Evolutionary conservation across 2,888 invertebrate species (phyloP), one percentile per base, ranked within the genome.

Genomic region (Hyposoter dolosus): DNA sequence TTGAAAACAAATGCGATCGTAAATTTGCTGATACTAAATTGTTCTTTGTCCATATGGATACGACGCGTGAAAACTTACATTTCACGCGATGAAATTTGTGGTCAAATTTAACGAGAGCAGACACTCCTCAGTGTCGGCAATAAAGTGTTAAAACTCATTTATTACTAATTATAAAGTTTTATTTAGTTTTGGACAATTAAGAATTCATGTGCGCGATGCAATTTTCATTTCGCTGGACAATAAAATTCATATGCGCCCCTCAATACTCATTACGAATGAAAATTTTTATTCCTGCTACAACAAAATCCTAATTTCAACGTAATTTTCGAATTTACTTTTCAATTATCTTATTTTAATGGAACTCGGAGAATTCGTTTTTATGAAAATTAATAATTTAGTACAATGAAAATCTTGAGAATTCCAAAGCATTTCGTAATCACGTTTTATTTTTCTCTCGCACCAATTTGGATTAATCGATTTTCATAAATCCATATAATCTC

Each of bases 391-490:
- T 7, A n/a, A 7, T 40, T 40, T 4, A 40, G 40, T 4, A 40
- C 6, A 6, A 40, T 0, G 40, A 12, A 60, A 56, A 56, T 56
- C 56, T 56, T 23, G 10, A 56, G 23, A 56, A 56, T 56, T 23
- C 3, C 0, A 23, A 23, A 1, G 0, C n/a, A 10, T 23, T 60
- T 0, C 1, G 3, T 47, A 47, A 47, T 47, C 17, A 23, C 23
- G 10, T 19, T 23, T 23, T 23, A 23, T 56, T 60, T 28, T 60
- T 32, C n/a, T 47, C 63, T 32, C 10, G 40, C 32, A 77, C 32
- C 81, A 65, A 71, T 68, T 68, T 23, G 15, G 23, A 23, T 68
- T 45, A 23, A 43, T 68, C 45, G 68, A 68, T 68, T 43, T 40
- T 35, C 23, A 60, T 75, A 45, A 19, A 23, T 75, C 40, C 60